These are phyloP conservation scores for Caenorhabditis elegans DNA, from an alignment of 1,140 invertebrate genomes.

Conservation along the genomic window WBcel235 BX284604.4:14867001-14867500, in stretches of 20 bases:
- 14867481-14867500: no score
- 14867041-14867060: no score
- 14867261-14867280: background rate
- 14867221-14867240: background rate
- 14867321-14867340: background rate
- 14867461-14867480: no score
- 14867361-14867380: background rate
- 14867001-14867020: background rate
- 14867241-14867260: no score
- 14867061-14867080: no score
- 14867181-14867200: background rate
- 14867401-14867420: background rate
- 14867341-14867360: background rate
- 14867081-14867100: no score
- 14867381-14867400: background rate
- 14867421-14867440: no score
- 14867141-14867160: background rate
- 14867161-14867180: conserved; percentile 35
- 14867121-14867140: background rate
- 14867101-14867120: background rate
- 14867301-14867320: background rate
- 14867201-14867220: background rate
- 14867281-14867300: background rate
- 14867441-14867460: no score
- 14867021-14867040: background rate